phyloP scores from a whole-genome alignment of 2,888 invertebrate genomes.

The Ennomos fuscantarius region DNA sequence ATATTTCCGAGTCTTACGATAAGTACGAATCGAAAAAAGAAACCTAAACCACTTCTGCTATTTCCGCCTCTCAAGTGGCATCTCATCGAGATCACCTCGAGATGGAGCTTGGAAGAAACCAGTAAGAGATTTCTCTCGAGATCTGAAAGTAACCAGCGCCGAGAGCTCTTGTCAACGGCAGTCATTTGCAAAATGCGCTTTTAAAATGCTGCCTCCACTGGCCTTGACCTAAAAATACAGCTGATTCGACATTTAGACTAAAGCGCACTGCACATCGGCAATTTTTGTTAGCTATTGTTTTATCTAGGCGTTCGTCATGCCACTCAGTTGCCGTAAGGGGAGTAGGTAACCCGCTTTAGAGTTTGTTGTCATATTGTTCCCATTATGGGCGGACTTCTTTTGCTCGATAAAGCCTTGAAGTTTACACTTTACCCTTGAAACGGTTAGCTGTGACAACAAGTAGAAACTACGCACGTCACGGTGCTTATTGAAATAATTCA shows the following conservation, averaged over 20 bases:
- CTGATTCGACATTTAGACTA: constrained; percentile 29
- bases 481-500: too few species aligned
- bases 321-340: constrained; percentile 13
- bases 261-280: constrained; percentile 17
- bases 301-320: constrained; percentile 13
- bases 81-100: constrained; percentile 15
- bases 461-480: constrained; percentile 1
- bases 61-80: constrained; percentile 11
- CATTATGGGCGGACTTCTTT: constrained; percentile 2
- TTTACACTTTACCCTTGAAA: constrained; percentile 21
- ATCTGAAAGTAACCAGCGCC: constrained; percentile 22
- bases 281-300: constrained; percentile 18
- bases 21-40: constrained; percentile 2
- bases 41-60: constrained; percentile 16
- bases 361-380: constrained; percentile 26
- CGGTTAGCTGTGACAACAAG: constrained; percentile 4
- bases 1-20: not conserved
- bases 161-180: constrained; percentile 28
- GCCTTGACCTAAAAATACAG: constrained; percentile 79
- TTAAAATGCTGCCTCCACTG: constrained; percentile 44
- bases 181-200: constrained; percentile 33
- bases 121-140: constrained; percentile 18
- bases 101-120: constrained; percentile 11
- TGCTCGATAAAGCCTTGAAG: constrained; percentile 15
- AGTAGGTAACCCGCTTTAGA: not conserved